Evolutionary conservation across 2,797 vertebrate species (phyloP).

Genomic region (Onychomys torridus): DNA sequence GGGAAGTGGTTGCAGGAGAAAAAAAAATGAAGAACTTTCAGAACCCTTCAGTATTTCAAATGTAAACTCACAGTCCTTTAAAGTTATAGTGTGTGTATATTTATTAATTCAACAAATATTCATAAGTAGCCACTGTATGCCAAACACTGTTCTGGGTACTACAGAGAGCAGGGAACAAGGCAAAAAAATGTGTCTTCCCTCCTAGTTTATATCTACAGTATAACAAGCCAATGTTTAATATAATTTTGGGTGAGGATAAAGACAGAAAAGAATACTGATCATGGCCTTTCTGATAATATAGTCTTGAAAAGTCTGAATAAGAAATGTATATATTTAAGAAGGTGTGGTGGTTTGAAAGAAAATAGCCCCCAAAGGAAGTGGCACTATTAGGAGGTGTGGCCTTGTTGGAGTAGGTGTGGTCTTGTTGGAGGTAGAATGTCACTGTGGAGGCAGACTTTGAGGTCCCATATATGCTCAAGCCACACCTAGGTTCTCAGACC

Average conservation of each 20-base stretch:
- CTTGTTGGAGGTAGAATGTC: neutral
- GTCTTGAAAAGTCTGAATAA: neutral
- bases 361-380: neutral
- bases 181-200: neutral
- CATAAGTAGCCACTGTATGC: neutral
- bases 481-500: neutral
- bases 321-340: neutral
- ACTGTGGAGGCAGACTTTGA: neutral
- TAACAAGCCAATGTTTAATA: neutral
- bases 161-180: neutral
- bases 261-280: neutral
- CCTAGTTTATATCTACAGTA: neutral
- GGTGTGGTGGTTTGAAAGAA: neutral
- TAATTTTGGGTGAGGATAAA: neutral
- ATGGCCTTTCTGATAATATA: neutral
- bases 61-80: neutral
- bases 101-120: conserved; percentile 31
- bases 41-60: neutral
- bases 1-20: neutral
- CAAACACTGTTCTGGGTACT: neutral
- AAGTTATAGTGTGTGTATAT: neutral
- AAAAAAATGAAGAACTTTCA: conserved; percentile 38
- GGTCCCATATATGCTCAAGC: neutral
- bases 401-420: neutral
- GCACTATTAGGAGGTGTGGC: neutral